Conservation (phyloP, 2,888 invertebrate genomes). For the Anthrax anthrax region DNA sequence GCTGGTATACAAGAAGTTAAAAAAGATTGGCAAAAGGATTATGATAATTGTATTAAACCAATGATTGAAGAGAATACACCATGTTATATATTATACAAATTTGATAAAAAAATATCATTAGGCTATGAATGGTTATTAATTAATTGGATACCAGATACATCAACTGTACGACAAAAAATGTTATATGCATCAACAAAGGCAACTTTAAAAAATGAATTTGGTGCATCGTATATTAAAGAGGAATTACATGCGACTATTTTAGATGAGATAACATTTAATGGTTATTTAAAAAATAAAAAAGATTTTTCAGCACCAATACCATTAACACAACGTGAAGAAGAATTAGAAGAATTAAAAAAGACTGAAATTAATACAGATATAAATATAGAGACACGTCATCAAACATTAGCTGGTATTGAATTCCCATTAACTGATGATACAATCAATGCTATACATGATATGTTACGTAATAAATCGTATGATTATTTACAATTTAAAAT, state of each 20-base stretch:
- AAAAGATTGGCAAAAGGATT: slow-evolving; percentile 75
- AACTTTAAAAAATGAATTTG: slow-evolving; percentile 92
- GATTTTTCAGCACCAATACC: slow-evolving; percentile 76
- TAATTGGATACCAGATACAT: slow-evolving; percentile 88
- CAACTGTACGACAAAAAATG: slow-evolving; percentile 89
- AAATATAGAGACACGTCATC: slow-evolving; percentile 68
- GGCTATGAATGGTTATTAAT: slow-evolving; percentile 88
- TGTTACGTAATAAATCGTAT: slow-evolving; percentile 56
- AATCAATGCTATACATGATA: slow-evolving; percentile 55
- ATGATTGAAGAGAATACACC: slow-evolving; percentile 68
- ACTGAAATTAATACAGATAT: slow-evolving; percentile 60
- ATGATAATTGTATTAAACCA: slow-evolving; percentile 56
- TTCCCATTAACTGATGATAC: slow-evolving; percentile 80
- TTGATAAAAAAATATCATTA: slow-evolving; percentile 61
- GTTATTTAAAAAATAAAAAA: slow-evolving; percentile 65
- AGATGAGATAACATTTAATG: slow-evolving; percentile 68
- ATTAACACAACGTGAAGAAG: slow-evolving; percentile 75
- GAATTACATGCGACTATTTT: slow-evolving; percentile 81
- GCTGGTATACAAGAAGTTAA: slow-evolving; percentile 50
- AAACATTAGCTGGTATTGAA: slow-evolving; percentile 78
- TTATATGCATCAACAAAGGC: slow-evolving; percentile 95
- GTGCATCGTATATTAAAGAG: slow-evolving; percentile 82
- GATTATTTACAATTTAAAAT: slow-evolving; percentile 84
- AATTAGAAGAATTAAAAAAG: slow-evolving; percentile 61
- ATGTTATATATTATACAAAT: slow-evolving; percentile 77